These are phyloP conservation scores for Eilema caniola DNA, from an alignment of 2,888 invertebrate species.

Conservation along the genomic window DNA sequence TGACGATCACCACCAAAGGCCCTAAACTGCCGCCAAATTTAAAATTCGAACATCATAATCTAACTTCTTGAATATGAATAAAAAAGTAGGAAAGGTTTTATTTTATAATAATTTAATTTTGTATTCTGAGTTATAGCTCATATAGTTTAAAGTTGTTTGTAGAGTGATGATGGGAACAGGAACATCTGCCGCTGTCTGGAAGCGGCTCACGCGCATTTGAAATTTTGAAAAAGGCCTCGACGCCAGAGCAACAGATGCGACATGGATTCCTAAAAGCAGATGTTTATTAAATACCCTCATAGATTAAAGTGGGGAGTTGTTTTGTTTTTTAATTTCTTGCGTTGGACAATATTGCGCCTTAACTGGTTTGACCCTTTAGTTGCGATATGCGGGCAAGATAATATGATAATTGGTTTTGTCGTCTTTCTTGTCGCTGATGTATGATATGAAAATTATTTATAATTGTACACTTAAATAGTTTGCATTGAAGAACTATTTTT, in stretches of 20 bases:
- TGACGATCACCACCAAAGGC: constrained; percentile 74
- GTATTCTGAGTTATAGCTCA: constrained; percentile 36
- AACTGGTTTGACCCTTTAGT: constrained; percentile 76
- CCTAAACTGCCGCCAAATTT: constrained; percentile 78
- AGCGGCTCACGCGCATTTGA: constrained; percentile 81
- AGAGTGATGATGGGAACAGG: constrained; percentile 40
- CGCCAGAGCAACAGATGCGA: constrained; percentile 82
- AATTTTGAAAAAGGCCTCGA: constrained; percentile 80
- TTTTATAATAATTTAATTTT: constrained; percentile 31
- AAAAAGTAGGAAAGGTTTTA: constrained; percentile 54
- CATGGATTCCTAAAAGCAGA: constrained; percentile 85
- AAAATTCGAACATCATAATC: constrained; percentile 84
- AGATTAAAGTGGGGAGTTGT: constrained; percentile 78
- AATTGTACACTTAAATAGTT: constrained; percentile 47
- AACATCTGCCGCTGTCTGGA: constrained; percentile 81
- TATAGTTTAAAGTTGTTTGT: constrained; percentile 55
- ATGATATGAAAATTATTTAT: constrained; percentile 60
- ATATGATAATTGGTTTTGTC: constrained; percentile 70
- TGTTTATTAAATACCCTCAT: constrained; percentile 84
- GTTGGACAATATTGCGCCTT: constrained; percentile 77
- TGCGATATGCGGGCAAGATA: constrained; percentile 80
- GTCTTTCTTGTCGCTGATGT: constrained; percentile 59
- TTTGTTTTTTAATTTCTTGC: constrained; percentile 77
- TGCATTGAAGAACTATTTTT: constrained; percentile 37
- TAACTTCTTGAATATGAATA: constrained; percentile 63